phyloP scores from a whole-genome alignment of 1,140 invertebrate genomes.

The Chironomus tepperi region DNA sequence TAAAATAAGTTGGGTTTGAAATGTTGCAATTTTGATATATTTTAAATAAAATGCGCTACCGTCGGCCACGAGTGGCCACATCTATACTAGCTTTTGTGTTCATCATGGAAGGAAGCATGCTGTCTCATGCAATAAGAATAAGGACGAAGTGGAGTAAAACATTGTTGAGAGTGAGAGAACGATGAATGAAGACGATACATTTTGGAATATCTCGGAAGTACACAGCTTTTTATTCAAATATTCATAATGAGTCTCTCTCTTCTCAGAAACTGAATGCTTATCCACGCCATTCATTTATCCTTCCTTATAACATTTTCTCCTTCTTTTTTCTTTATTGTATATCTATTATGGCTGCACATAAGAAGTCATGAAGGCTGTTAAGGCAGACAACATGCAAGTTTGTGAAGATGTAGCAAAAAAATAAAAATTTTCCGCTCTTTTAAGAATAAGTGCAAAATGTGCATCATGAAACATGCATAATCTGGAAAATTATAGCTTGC shows the following conservation, averaged over 20 bases:
- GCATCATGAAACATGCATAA: not conserved
- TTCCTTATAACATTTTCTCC: not conserved
- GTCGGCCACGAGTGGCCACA: too few species aligned
- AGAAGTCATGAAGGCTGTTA: too few species aligned
- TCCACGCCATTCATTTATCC: not conserved
- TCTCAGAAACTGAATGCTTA: not conserved
- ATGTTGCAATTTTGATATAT: too few species aligned
- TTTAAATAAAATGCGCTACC: too few species aligned
- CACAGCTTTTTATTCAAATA: not conserved
- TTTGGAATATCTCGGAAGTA: not conserved
- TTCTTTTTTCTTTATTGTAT: too few species aligned
- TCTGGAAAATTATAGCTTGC: not conserved
- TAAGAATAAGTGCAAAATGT: not conserved
- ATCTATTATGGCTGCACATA: too few species aligned
- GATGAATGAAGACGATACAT: not conserved
- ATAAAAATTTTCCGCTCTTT: not conserved
- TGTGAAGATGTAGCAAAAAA: not conserved
- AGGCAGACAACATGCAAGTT: not conserved
- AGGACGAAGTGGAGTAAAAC: not conserved
- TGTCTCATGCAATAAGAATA: not conserved
- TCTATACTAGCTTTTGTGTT: too few species aligned
- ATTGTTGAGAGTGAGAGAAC: not conserved
- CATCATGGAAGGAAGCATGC: too few species aligned
- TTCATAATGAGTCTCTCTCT: not conserved
- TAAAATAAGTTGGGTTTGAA: too few species aligned